A percentile compares a stretch with the other conserved stretches of the same genome.
Conservation (phyloP, 2,113 vertebrate species). For the Tragelaphus strepsiceros region DNA sequence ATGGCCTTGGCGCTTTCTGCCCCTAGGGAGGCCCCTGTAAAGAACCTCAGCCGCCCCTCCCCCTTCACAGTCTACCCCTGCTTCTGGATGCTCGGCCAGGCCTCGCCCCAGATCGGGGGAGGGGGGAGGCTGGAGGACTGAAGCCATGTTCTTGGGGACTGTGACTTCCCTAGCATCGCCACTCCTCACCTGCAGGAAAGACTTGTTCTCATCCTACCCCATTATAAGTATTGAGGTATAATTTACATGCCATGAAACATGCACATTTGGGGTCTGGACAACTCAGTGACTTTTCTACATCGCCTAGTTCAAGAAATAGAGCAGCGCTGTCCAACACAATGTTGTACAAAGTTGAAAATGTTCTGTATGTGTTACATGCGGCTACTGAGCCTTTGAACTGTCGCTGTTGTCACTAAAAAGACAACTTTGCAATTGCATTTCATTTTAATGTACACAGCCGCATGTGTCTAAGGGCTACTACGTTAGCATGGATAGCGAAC, state of each 20-base stretch:
- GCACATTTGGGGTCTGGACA: not conserved
- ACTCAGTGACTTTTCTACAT: not conserved
- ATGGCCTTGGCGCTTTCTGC: not conserved
- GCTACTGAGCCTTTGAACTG: constrained; percentile 8
- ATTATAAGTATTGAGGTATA: not conserved
- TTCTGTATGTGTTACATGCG: not conserved
- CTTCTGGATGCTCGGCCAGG: not conserved
- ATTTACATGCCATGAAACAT: not conserved
- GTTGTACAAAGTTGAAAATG: not conserved
- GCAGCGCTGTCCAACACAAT: not conserved
- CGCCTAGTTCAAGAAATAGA: not conserved
- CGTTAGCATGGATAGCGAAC: not conserved
- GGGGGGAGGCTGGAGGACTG: not conserved
- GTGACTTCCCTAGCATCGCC: not conserved
- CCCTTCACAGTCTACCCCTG: not conserved
- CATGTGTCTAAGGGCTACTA: not conserved
- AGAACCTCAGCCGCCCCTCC: not conserved
- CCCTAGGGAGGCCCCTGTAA: not conserved
- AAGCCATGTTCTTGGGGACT: not conserved
- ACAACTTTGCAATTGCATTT: not conserved
- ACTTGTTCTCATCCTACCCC: not conserved
- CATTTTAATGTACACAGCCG: constrained; percentile 11
- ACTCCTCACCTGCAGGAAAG: not conserved
- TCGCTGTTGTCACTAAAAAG: not conserved
- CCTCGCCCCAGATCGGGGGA: not conserved